Evolutionary conservation across 1,140 invertebrate genomes (phyloP).

Genomic region (Macrocentrus cingulum): DNA sequence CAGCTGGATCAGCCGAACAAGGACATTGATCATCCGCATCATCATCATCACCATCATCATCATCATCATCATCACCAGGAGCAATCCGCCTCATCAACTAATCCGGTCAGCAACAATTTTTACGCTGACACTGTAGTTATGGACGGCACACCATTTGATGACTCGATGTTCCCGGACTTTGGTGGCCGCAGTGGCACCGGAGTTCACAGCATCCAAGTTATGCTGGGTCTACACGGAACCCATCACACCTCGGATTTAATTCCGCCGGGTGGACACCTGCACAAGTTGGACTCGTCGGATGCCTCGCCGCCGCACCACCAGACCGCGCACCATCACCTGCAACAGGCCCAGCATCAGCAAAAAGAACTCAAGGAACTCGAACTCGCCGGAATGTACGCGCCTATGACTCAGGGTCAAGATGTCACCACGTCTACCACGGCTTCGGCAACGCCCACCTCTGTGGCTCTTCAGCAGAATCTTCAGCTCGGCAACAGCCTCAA

Average conservation of each 20-base stretch:
- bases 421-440: constrained; percentile 50
- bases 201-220: constrained; percentile 58
- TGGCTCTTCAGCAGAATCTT: constrained; percentile 48
- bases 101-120: neutral
- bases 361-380: constrained; percentile 55
- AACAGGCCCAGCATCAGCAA: constrained; percentile 47
- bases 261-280: constrained; percentile 53
- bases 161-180: constrained; percentile 58
- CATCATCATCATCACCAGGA: neutral
- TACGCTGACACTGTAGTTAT: constrained; percentile 48
- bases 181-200: constrained; percentile 62
- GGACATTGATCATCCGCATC: neutral
- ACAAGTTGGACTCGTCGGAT: constrained; percentile 59
- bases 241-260: constrained; percentile 57
- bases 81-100: neutral
- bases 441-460: constrained; percentile 43
- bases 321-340: constrained; percentile 45
- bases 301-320: constrained; percentile 55
- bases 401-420: constrained; percentile 50
- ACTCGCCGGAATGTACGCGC: constrained; percentile 53
- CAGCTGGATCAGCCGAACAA: constrained; percentile 16
- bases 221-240: constrained; percentile 63
- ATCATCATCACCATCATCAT: neutral
- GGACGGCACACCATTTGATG: constrained; percentile 63
- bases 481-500: constrained; percentile 51